phyloP scores from a whole-genome alignment of 1,140 invertebrate species.

The Drosophila gunungcola region DNA sequence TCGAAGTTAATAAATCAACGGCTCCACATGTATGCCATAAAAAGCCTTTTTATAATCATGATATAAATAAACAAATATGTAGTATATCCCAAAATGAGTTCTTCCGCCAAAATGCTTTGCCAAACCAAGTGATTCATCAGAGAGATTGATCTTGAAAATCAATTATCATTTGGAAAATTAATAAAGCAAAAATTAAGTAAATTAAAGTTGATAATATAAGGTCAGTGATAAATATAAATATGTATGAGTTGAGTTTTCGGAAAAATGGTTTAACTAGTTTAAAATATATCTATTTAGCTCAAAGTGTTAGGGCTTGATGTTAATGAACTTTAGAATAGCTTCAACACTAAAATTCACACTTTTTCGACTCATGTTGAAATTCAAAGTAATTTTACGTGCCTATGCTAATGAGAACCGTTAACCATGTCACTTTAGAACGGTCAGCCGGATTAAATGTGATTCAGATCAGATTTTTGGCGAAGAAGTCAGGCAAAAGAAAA shows the following conservation, averaged over 20 bases:
- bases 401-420: conserved; percentile 37
- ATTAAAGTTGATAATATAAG: conserved; percentile 23
- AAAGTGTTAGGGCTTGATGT: conserved; percentile 2
- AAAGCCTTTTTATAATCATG: neutral
- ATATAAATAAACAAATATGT: too few relatives aligned
- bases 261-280: conserved; percentile 11
- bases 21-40: too few relatives aligned
- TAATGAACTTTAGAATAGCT: conserved; percentile 17
- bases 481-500: conserved; percentile 15
- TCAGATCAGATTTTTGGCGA: conserved; percentile 25
- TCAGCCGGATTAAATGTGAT: conserved; percentile 40
- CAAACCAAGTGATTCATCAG: neutral
- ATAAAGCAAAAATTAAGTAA: conserved; percentile 16
- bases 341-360: conserved; percentile 4
- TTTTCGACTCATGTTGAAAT: conserved; percentile 29
- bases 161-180: conserved; percentile 24
- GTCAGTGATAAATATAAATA: conserved; percentile 7
- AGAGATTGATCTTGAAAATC: neutral
- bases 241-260: conserved; percentile 5
- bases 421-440: conserved; percentile 27
- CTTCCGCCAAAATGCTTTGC: neutral
- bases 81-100: neutral
- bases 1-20: too few relatives aligned
- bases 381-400: conserved; percentile 18
- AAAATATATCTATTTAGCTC: neutral